A percentile compares a stretch with the other conserved stretches of the same genome.
Conservation (phyloP, 1,140 invertebrate species). For the Pemphigus obesinymphae region DNA sequence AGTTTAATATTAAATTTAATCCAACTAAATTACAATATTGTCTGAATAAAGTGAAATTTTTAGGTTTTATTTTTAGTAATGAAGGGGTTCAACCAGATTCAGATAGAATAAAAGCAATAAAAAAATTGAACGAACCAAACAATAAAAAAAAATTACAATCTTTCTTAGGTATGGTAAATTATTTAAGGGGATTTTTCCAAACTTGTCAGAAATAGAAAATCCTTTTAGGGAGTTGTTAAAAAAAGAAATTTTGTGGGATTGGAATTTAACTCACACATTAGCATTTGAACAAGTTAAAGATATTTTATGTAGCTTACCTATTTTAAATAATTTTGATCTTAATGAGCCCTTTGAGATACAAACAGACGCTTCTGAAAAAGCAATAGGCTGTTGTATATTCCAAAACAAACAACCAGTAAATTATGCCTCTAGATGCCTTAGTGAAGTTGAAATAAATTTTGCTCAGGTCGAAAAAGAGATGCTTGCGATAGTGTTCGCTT, state of each 20-base stretch:
- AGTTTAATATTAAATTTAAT: slow-evolving; percentile 46
- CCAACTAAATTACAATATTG: slow-evolving; percentile 48
- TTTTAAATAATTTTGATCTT: slow-evolving; percentile 48
- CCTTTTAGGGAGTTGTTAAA: slow-evolving; percentile 48
- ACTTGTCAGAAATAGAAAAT: slow-evolving; percentile 44
- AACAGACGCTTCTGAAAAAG: too few relatives aligned
- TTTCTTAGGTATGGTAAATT: slow-evolving; percentile 52
- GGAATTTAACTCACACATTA: slow-evolving; percentile 43
- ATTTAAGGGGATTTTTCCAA: slow-evolving; percentile 48
- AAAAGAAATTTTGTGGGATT: slow-evolving; percentile 43
- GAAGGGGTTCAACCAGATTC: slow-evolving; percentile 48
- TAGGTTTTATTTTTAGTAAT: slow-evolving; percentile 50
- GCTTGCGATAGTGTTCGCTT: slow-evolving; percentile 47
- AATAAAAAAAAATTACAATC: slow-evolving; percentile 50
- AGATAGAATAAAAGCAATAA: slow-evolving; percentile 50
- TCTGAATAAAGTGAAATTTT: slow-evolving; percentile 48
- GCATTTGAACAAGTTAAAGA: slow-evolving; percentile 50
- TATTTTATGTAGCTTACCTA: slow-evolving; percentile 45
- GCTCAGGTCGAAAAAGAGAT: slow-evolving; percentile 51
- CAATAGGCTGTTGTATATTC: slow-evolving; percentile 48
- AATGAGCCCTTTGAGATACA: slow-evolving; percentile 45
- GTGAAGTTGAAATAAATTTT: slow-evolving; percentile 47
- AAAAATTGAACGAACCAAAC: slow-evolving; percentile 43
- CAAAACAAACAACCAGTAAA: slow-evolving; percentile 48
- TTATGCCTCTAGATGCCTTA: slow-evolving; percentile 50